Conservation (phyloP, 1,140 invertebrate species). For the Drosophila auraria region DNA sequence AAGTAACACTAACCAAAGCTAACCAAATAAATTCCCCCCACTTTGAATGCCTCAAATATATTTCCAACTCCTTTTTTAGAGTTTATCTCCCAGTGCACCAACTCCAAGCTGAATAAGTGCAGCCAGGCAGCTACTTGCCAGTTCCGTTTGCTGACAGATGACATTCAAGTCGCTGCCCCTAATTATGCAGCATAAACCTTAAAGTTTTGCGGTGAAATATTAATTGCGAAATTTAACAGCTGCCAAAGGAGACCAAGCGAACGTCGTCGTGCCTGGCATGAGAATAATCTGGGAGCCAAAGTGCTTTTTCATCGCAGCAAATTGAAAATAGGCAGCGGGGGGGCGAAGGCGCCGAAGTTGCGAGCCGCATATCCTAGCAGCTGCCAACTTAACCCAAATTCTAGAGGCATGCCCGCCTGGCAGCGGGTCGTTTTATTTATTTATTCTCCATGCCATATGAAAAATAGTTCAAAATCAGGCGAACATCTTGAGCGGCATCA, state of each 20-base stretch:
- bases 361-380: conserved; percentile 61
- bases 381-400: conserved; percentile 70
- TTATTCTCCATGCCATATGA: conserved; percentile 73
- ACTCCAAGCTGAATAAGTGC: conserved; percentile 26
- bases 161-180: conserved; percentile 52
- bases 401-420: conserved; percentile 17
- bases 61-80: background rate
- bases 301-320: conserved; percentile 48
- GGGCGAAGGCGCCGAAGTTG: conserved; percentile 18
- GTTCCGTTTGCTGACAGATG: conserved; percentile 49
- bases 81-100: background rate
- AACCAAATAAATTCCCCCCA: no score
- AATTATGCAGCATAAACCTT: conserved; percentile 61
- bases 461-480: conserved; percentile 80
- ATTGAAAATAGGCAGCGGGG: conserved; percentile 39
- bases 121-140: conserved; percentile 31
- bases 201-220: conserved; percentile 60
- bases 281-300: conserved; percentile 34
- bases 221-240: conserved; percentile 70
- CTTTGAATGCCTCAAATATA: no score
- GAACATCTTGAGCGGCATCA: conserved; percentile 50
- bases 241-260: conserved; percentile 40
- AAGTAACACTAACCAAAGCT: background rate
- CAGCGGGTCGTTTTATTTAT: conserved; percentile 65
- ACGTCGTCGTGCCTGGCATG: conserved; percentile 37